Conservation (phyloP, 2,113 vertebrate species). For the Mohoua ochrocephala region DNA sequence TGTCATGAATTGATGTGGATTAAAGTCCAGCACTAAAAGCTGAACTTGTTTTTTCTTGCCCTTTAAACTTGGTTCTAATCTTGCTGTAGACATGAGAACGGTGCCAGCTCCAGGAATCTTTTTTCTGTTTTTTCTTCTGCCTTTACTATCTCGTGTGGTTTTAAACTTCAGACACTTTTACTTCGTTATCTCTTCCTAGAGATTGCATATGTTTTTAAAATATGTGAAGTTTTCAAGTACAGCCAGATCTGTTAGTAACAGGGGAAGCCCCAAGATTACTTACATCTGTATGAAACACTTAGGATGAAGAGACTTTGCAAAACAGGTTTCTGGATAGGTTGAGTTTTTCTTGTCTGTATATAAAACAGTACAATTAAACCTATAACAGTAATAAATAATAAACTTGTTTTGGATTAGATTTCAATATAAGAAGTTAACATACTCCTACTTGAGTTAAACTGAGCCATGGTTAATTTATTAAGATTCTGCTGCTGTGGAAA, state of each 20-base stretch:
- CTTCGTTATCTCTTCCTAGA: not conserved
- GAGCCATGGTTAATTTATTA: not conserved
- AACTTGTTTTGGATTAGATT: not conserved
- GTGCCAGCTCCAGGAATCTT: not conserved
- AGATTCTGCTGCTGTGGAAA: not conserved
- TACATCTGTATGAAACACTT: not conserved
- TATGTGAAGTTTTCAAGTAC: not conserved
- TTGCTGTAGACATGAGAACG: not conserved
- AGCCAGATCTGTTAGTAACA: not conserved
- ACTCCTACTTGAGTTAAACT: not conserved
- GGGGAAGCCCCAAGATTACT: not conserved
- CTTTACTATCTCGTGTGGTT: not conserved
- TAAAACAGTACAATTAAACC: not conserved
- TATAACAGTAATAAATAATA: not conserved
- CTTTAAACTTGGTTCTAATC: not conserved
- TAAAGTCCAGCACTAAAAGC: not conserved
- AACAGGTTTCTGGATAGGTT: not conserved
- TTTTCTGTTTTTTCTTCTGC: not conserved
- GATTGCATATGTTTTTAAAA: not conserved
- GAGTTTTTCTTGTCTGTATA: not conserved
- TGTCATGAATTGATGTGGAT: rapidly evolving
- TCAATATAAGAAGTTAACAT: not conserved
- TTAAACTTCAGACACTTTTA: not conserved
- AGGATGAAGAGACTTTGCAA: not conserved
- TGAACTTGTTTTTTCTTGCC: not conserved